Base-by-base conservation (phyloP, 2,113 vertebrate species). In the Microcebus tavaratra region DNA sequence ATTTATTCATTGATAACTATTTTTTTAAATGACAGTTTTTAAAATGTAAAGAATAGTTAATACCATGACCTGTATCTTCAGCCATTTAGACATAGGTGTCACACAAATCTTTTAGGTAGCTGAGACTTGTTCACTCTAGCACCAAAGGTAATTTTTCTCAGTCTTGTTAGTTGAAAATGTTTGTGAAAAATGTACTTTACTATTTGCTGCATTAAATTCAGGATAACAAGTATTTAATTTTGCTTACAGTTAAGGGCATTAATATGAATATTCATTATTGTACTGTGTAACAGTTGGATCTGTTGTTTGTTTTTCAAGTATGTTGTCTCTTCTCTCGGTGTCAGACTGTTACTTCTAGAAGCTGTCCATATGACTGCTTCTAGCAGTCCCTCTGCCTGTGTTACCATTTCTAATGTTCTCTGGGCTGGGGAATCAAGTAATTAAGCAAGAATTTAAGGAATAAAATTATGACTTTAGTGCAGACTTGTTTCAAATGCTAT, bases 321-420 rank as follows among this genome's bases (percentile, higher is more conserved):
- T 83, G 53, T 89, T 67, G 31, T 91, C 82, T 79, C 86, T n/a
- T 94, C 55, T 57, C 39, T 93, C 17, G n/a, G 6, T 88, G 75
- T 94, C 23, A 86, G 42, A 86, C 78, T 83, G 9, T 91, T 80
- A 50, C 63, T 95, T 89, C 61, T 90, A 88, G 61, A 96, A 92
- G 34, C 87, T 90, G 48, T 48, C 34, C 36, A 9, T 81, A 31
- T 90, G 48, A 84, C 42, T 67, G 10, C 55, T 67, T 36, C 31
- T 81, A 73, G 29, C 12, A 55, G 20, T 88, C 63, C 55, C 39
- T 95, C 59, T 79, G 12, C 67, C 53, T 83, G 1, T 96, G 25
- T 95, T 91, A 57, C 6, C 50, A 82, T 93, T 86, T 96, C 72
- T 94, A 39, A 93, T 79, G 12, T 90, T 92, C n/a, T 88, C 78